Evolutionary conservation across 2,797 vertebrate genomes (phyloP).

Genomic region (Rhynchonycteris naso): DNA sequence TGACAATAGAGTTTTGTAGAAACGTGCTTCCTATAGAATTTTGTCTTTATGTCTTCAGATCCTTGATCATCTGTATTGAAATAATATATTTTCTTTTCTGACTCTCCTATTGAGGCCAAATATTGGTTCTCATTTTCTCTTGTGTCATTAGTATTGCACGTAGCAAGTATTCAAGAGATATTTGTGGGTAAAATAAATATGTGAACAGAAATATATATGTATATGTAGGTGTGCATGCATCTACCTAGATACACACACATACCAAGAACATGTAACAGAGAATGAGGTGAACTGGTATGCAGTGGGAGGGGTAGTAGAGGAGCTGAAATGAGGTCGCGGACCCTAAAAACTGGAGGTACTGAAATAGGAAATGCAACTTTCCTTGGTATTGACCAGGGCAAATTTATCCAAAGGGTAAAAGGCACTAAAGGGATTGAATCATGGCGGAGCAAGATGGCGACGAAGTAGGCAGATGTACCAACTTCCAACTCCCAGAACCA

Average conservation of each 20-base stretch:
- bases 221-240: rapidly evolving
- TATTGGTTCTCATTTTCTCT: not conserved
- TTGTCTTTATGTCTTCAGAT: conserved; percentile 7
- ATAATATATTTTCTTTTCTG: not conserved
- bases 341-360: not conserved
- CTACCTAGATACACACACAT: not conserved
- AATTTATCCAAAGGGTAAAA: conserved; percentile 36
- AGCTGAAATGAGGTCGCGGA: not conserved
- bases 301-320: not conserved
- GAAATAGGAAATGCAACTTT: not conserved
- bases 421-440: too few relatives aligned
- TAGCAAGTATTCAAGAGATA: not conserved
- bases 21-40: not conserved
- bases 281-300: too few relatives aligned
- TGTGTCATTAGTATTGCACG: not conserved
- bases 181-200: not conserved
- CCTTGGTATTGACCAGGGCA: not conserved
- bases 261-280: not conserved
- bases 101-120: not conserved
- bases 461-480: too few relatives aligned
- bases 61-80: not conserved
- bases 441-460: too few relatives aligned
- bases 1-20: not conserved
- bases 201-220: not conserved
- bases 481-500: too few relatives aligned